Conservation (phyloP, 2,797 vertebrate species). For the Hylomyscus alleni region DNA sequence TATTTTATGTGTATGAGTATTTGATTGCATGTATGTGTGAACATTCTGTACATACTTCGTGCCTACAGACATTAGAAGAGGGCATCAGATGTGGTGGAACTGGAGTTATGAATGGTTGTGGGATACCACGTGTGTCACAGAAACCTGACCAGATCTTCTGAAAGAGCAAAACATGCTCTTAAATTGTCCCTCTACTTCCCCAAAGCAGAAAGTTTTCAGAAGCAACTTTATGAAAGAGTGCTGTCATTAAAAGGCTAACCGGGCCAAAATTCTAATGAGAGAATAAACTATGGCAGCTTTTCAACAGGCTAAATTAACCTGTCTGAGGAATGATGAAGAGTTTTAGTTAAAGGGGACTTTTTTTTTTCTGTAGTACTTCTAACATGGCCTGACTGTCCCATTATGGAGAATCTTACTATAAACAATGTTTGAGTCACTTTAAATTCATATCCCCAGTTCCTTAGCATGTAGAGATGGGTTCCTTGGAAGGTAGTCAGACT, state of each 20-base stretch:
- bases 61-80: neutral
- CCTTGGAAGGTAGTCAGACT: neutral
- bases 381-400: neutral
- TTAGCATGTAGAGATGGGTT: neutral
- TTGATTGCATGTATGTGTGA: neutral
- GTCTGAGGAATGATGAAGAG: neutral
- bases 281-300: neutral
- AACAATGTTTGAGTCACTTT: neutral
- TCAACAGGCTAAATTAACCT: neutral
- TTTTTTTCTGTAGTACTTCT: neutral
- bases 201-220: neutral
- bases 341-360: neutral
- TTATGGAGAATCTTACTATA: neutral
- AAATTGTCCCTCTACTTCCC: neutral
- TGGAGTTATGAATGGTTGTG: neutral
- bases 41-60: no score
- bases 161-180: neutral
- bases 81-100: neutral
- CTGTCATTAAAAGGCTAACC: neutral
- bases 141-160: neutral
- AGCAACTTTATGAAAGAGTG: constrained; percentile 33
- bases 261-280: neutral
- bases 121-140: no score
- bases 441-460: neutral
- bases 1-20: neutral